phyloP scores from a whole-genome alignment of 2,113 vertebrate species.

The Atlantisia rogersi region DNA sequence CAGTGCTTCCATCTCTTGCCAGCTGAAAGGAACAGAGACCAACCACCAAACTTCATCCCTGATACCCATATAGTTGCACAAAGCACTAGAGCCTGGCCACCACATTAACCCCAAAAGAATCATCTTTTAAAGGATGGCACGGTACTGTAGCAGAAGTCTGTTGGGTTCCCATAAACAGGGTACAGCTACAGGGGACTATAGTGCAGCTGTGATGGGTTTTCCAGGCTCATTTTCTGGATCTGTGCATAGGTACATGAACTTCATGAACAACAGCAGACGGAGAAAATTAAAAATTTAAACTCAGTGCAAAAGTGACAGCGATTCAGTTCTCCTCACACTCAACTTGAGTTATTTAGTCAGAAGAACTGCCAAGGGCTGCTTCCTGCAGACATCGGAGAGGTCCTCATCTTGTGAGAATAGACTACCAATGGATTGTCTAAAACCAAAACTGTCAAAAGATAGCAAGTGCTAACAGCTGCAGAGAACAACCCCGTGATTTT shows the following conservation, averaged over 20 bases:
- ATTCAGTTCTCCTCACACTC: neutral
- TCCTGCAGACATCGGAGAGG: neutral
- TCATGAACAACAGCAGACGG: neutral
- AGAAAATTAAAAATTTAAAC: neutral
- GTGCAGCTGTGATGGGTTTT: neutral
- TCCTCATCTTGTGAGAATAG: neutral
- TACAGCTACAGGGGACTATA: neutral
- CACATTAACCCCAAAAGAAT: neutral
- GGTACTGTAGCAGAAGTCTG: neutral
- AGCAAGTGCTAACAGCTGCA: neutral
- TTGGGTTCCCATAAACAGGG: neutral
- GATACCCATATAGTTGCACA: neutral
- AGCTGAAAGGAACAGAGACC: neutral
- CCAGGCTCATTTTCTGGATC: neutral
- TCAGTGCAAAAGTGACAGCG: neutral
- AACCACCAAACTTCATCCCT: neutral
- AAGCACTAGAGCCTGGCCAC: neutral
- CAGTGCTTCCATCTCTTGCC: neutral
- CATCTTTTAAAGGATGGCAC: neutral
- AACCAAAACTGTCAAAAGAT: neutral
- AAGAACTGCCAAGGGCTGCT: neutral
- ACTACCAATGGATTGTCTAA: neutral
- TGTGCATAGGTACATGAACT: neutral
- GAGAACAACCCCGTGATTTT: neutral
- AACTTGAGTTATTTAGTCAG: neutral